Evolutionary conservation across 1,140 invertebrate species (phyloP).

Genomic region (Lutraria rhynchaena): DNA sequence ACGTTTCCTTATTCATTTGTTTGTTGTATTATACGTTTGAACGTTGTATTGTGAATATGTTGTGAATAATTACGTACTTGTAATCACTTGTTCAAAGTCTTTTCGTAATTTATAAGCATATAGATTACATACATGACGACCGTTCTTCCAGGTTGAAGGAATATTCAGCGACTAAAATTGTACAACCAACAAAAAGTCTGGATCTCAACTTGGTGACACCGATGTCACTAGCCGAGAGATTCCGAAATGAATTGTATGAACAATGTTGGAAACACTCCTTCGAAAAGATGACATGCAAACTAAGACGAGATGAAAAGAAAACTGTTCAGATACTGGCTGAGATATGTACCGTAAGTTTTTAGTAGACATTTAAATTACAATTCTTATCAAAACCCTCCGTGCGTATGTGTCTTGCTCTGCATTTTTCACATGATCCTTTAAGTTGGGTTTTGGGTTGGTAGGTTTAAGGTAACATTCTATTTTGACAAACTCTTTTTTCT

Average conservation of each 20-base stretch:
- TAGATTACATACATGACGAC: too few relatives aligned
- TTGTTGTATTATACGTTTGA: too few relatives aligned
- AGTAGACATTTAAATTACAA: neutral
- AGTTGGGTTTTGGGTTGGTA: too few relatives aligned
- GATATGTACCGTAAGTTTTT: slow-evolving; percentile 44
- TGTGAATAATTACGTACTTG: too few relatives aligned
- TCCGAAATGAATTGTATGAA: slow-evolving; percentile 45
- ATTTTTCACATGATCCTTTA: too few relatives aligned
- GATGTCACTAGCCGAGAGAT: slow-evolving; percentile 43
- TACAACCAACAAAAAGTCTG: slow-evolving; percentile 33
- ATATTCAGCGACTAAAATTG: slow-evolving; percentile 1
- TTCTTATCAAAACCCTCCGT: too few relatives aligned
- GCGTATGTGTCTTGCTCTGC: neutral
- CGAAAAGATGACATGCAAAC: slow-evolving; percentile 21
- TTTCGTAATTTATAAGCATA: too few relatives aligned
- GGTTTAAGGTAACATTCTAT: too few relatives aligned
- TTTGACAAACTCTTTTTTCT: neutral
- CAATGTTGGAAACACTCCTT: slow-evolving; percentile 44
- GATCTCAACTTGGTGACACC: slow-evolving; percentile 43
- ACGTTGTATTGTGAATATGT: too few relatives aligned
- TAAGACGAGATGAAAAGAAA: slow-evolving; percentile 45
- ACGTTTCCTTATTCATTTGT: too few relatives aligned
- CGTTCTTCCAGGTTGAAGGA: slow-evolving; percentile 49
- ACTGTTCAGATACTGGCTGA: slow-evolving; percentile 39
- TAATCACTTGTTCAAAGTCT: too few relatives aligned